These are phyloP conservation scores for Eristalis arbustorum DNA, from an alignment of 2,888 invertebrate genomes.

Conservation along the genomic window DNA sequence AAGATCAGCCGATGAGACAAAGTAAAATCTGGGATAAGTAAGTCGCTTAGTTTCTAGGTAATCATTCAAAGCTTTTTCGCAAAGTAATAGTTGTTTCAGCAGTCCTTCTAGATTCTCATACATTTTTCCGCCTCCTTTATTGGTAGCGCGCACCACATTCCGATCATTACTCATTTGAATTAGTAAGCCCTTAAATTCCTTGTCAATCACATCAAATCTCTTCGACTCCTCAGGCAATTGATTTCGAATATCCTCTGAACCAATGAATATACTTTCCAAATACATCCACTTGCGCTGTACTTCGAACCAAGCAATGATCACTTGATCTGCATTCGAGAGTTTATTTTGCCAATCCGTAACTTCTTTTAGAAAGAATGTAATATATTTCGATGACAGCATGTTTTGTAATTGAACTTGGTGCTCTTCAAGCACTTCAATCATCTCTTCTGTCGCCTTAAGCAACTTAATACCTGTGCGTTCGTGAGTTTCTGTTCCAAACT, in stretches of 20 bases:
- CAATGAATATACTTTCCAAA: constrained; percentile 96
- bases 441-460: constrained; percentile 91
- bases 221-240: constrained; percentile 95
- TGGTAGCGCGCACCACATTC: constrained; percentile 93
- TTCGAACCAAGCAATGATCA: constrained; percentile 90
- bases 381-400: constrained; percentile 95
- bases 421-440: constrained; percentile 95
- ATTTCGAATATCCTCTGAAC: constrained; percentile 95
- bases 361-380: constrained; percentile 91
- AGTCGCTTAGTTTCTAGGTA: constrained; percentile 96
- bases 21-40: constrained; percentile 97
- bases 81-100: constrained; percentile 87
- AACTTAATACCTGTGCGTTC: constrained; percentile 90
- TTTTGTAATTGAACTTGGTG: constrained; percentile 97
- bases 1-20: constrained; percentile 95
- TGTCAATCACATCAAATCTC: constrained; percentile 93
- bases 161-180: constrained; percentile 85
- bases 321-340: constrained; percentile 93
- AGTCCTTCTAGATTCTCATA: constrained; percentile 88
- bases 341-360: constrained; percentile 94
- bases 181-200: constrained; percentile 87
- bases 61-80: constrained; percentile 96
- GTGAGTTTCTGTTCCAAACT: constrained; percentile 89
- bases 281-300: constrained; percentile 97
- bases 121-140: constrained; percentile 86